Evolutionary conservation across 2,113 vertebrate genomes (phyloP), one percentile per base, ranked within the genome.

Genomic region (Semnornis frantzii): DNA sequence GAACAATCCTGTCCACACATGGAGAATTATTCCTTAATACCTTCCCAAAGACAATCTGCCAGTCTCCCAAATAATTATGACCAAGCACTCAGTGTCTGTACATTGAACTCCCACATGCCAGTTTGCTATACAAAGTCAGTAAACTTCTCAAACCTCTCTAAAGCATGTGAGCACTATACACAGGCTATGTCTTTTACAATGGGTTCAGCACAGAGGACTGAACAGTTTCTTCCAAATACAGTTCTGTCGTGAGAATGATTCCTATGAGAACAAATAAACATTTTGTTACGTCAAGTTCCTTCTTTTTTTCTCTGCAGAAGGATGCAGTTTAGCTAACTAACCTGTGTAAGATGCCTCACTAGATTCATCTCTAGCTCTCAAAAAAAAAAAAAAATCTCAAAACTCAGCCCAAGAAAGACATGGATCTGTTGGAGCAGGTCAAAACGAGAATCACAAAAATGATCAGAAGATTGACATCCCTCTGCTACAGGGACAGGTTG

Each of bases 31-130:
- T 71, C 92, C 82, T 87, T 90, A 94, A 88, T 90, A 83, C 63
- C 50, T 83, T 92, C 75, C 54, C 74, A 93, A 85, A 91, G 63
- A 85, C 27, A 93, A 88, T 95, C 77, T 89, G 73, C 86, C 81
- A 92, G 92, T 74, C 91, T 97, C 77, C 71, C 81, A 89, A 42
- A 57, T 88, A 95, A 92, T 89, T 95, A 85, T 58, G 75, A 60
- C 60, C 54, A 83, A 65, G 42, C 4, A 34, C 15, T 82, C 60
- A 6, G 34, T 73, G 42, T 80, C 89, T 92, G 68, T 54, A 84
- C 50, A 12, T 33, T 50, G 30, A 93, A 81, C 76, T 93, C 71
- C 77, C 93, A 85, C 44, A 72, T 12, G 28, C n/a, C 54, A 80
- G 33, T 59, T 59, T 50, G 74, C 58, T 77, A 74, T 37, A 74